Conservation (phyloP, 2,113 vertebrate species). For the Pogona vitticeps region DNA sequence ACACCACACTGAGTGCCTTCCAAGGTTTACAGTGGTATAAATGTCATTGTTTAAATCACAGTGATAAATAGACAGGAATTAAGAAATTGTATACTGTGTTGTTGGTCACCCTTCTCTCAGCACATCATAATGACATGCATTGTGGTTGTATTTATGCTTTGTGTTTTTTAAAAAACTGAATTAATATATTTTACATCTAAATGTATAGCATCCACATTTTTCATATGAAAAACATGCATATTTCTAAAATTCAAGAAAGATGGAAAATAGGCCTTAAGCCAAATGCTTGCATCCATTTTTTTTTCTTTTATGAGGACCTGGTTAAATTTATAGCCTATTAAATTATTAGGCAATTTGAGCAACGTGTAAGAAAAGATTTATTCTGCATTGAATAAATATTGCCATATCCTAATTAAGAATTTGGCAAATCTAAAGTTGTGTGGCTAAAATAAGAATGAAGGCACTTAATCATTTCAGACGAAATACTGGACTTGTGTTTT, state of each 20-base stretch:
- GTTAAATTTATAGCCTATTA: constrained; percentile 66
- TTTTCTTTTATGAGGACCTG: constrained; percentile 57
- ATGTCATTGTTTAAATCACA: no score
- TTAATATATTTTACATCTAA: constrained; percentile 39
- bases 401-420: constrained; percentile 70
- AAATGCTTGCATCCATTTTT: constrained; percentile 55
- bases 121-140: background rate
- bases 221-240: constrained; percentile 40
- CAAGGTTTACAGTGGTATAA: no score
- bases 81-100: no score
- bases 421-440: constrained; percentile 71
- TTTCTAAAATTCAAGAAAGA: constrained; percentile 52
- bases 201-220: background rate
- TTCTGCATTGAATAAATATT: constrained; percentile 72
- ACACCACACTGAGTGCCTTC: no score
- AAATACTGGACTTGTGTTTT: constrained; percentile 44
- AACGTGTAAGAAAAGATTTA: constrained; percentile 70
- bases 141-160: constrained; percentile 14
- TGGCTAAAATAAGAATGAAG: constrained; percentile 60
- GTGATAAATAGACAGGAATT: no score
- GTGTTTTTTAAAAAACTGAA: constrained; percentile 33
- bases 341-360: constrained; percentile 74
- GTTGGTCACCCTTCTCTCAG: background rate
- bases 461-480: constrained; percentile 59
- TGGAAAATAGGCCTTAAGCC: constrained; percentile 47